Conservation (phyloP, 2,113 vertebrate species). For the Sisor rabdophorus region DNA sequence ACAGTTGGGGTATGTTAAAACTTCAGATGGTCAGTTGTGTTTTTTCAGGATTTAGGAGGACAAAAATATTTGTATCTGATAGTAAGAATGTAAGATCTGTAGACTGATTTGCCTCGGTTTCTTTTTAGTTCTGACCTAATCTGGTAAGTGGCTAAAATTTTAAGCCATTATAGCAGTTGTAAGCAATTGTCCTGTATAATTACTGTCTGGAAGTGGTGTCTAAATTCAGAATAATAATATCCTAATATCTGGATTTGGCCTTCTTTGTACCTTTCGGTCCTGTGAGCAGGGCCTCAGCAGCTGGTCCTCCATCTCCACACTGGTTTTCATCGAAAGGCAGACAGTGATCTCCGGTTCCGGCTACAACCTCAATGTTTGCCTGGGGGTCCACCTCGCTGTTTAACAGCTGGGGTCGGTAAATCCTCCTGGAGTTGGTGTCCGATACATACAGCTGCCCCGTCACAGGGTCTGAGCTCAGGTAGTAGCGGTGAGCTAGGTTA, state of each 20-base stretch:
- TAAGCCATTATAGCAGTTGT: too few relatives aligned
- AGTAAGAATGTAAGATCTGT: too few relatives aligned
- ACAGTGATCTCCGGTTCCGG: constrained; percentile 93
- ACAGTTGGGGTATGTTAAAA: too few relatives aligned
- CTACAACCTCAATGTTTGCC: constrained; percentile 85
- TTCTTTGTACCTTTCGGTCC: constrained; percentile 88
- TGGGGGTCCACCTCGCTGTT: constrained; percentile 82
- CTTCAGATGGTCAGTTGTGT: too few relatives aligned
- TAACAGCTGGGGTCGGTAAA: constrained; percentile 83
- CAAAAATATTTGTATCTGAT: too few relatives aligned
- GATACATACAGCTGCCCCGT: constrained; percentile 91
- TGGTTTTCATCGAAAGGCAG: constrained; percentile 93
- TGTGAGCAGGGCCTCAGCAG: constrained; percentile 88
- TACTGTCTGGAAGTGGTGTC: too few relatives aligned
- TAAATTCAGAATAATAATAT: too few relatives aligned
- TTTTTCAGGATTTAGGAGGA: too few relatives aligned
- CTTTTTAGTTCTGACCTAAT: too few relatives aligned
- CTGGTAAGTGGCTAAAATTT: too few relatives aligned
- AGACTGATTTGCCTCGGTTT: too few relatives aligned
- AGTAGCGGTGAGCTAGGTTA: constrained; percentile 95
- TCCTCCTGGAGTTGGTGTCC: constrained; percentile 91
- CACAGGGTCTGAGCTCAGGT: constrained; percentile 89
- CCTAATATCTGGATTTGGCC: neutral
- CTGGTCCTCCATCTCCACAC: constrained; percentile 94
- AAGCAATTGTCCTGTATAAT: too few relatives aligned